Conservation (phyloP, 2,797 vertebrate species). For the Takifugu ocellatus region DNA sequence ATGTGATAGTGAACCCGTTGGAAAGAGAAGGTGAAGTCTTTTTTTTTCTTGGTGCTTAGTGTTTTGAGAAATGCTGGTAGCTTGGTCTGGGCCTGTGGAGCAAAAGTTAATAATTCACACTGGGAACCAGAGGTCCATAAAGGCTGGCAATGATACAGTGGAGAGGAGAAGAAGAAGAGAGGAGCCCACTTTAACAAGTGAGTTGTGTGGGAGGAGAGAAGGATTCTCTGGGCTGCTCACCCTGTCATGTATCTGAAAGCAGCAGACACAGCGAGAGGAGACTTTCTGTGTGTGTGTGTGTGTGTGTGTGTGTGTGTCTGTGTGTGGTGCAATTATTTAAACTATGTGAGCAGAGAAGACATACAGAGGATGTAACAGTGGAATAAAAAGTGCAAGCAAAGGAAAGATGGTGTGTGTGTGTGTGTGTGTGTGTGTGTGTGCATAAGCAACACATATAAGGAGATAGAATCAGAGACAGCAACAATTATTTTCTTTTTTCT, state of each 20-base stretch:
- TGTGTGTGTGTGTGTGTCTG: conserved; percentile 11
- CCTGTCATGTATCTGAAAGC: conserved; percentile 23
- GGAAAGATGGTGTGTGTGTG: conserved; percentile 9
- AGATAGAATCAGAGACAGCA: too few relatives aligned
- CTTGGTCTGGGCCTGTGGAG: conserved; percentile 49
- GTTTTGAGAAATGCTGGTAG: conserved; percentile 39
- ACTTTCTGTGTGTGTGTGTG: conserved; percentile 11
- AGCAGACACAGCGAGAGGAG: conserved; percentile 22
- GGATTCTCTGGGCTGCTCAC: conserved; percentile 29
- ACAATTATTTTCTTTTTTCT: neutral
- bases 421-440: conserved; percentile 1
- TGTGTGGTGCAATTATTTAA: conserved; percentile 13
- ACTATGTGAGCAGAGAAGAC: conserved; percentile 42
- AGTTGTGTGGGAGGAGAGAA: conserved; percentile 56
- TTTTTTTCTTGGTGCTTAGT: conserved; percentile 40
- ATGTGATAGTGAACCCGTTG: conserved; percentile 17
- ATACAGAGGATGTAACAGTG: conserved; percentile 39
- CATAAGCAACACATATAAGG: neutral
- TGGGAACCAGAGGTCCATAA: conserved; percentile 62
- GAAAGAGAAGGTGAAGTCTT: conserved; percentile 30
- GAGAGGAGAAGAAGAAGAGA: neutral
- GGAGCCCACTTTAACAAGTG: conserved; percentile 35
- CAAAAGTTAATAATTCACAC: conserved; percentile 65
- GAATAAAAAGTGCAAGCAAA: conserved; percentile 40
- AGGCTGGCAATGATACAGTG: conserved; percentile 49